phyloP scores from a whole-genome alignment of 1,140 invertebrate genomes.

The Drosophila miranda region DNA sequence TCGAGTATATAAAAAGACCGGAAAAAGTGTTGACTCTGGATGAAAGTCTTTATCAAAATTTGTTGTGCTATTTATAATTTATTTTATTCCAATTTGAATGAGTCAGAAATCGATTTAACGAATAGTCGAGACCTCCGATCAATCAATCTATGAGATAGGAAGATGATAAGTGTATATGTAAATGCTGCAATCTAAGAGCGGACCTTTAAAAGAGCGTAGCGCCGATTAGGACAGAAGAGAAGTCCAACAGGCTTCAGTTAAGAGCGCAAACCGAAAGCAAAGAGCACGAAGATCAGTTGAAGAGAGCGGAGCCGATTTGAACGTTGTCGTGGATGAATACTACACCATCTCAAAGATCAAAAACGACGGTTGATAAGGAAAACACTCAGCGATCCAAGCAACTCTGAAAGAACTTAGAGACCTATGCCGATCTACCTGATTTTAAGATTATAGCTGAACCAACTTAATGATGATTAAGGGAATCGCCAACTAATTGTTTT shows the following conservation, averaged over 20 bases:
- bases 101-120: too few species aligned
- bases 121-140: too few species aligned
- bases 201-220: too few species aligned
- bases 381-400: conserved; percentile 1
- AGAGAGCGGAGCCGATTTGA: conserved; percentile 1
- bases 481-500: conserved; percentile 35
- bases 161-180: too few species aligned
- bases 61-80: background rate
- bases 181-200: background rate
- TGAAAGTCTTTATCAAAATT: background rate
- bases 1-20: too few species aligned
- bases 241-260: background rate
- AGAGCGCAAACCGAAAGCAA: conserved; percentile 12
- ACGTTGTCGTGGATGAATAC: too few species aligned
- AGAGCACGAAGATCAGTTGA: background rate
- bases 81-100: too few species aligned
- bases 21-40: too few species aligned
- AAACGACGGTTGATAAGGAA: conserved; percentile 6
- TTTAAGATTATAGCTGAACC: background rate
- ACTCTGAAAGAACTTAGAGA: background rate
- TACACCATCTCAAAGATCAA: too few species aligned
- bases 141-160: too few species aligned
- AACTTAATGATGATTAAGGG: conserved; percentile 17
- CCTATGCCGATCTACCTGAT: background rate
- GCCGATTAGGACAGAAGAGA: conserved; percentile 1